Percentiles rank a stretch among this genome's conserved stretches.
These are phyloP conservation scores for Stylophora pistillata DNA, from an alignment of 64 coral and sea anemone species.

Conservation along the genomic window DNA sequence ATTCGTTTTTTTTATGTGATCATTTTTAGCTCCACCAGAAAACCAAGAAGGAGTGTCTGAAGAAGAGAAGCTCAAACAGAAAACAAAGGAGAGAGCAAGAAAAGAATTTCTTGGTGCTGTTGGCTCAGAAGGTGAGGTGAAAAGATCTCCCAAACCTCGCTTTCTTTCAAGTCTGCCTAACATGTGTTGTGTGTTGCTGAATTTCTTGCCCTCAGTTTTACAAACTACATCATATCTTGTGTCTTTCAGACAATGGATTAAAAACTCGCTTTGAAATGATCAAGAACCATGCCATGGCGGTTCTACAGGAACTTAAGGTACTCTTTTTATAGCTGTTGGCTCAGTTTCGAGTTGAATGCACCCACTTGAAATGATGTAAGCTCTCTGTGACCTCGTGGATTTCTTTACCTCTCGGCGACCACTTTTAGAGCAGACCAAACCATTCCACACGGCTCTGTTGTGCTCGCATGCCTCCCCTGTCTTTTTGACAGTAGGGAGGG, in stretches of 20 bases:
- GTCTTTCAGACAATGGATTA: constrained; percentile 65
- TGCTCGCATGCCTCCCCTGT: too few relatives aligned
- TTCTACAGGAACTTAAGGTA: constrained; percentile 95
- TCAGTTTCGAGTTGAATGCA: not conserved
- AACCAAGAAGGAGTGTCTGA: constrained; percentile 80
- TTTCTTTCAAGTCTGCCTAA: not conserved
- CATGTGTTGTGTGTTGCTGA: not conserved
- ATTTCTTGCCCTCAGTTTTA: not conserved
- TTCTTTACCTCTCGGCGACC: too few relatives aligned
- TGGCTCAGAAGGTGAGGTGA: constrained; percentile 67
- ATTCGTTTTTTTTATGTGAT: not conserved
- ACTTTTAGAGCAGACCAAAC: too few relatives aligned
- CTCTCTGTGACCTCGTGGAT: too few relatives aligned
- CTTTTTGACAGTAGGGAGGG: too few relatives aligned
- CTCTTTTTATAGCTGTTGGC: not conserved
- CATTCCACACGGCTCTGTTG: too few relatives aligned
- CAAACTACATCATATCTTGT: too few relatives aligned
- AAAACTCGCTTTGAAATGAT: constrained; percentile 91
- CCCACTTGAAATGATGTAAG: too few relatives aligned
- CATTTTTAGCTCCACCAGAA: constrained; percentile 66
- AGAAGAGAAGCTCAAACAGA: constrained; percentile 85
- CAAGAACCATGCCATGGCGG: constrained; percentile 74
- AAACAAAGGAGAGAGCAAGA: constrained; percentile 84
- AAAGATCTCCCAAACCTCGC: not conserved
- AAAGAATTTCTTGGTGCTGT: constrained; percentile 92